phyloP scores from a whole-genome alignment of 2,797 vertebrate genomes.

The Eremophila alpestris region DNA sequence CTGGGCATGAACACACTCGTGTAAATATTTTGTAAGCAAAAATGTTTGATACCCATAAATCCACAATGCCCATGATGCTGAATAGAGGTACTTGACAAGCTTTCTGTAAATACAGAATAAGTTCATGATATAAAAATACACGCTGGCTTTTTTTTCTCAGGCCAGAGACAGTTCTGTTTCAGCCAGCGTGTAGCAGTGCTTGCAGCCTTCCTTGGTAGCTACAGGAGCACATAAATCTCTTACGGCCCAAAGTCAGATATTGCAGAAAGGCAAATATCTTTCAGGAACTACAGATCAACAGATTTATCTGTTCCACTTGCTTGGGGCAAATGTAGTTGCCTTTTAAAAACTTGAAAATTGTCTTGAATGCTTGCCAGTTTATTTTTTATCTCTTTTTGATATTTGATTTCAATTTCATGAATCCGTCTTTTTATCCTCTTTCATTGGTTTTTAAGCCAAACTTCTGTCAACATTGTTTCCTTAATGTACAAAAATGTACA shows the following conservation, averaged over 20 bases:
- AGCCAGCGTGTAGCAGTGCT: not conserved
- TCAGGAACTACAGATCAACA: not conserved
- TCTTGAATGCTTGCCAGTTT: slow-evolving; percentile 15
- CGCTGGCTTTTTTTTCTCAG: not conserved
- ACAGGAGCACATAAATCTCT: not conserved
- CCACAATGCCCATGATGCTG: not conserved
- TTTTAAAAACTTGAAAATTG: slow-evolving; percentile 18
- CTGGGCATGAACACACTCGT: not conserved
- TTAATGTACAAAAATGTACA: slow-evolving; percentile 54
- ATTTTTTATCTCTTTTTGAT: slow-evolving; percentile 62
- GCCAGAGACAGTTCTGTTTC: not conserved
- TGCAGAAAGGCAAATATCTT: not conserved
- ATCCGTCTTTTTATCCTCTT: slow-evolving; percentile 30
- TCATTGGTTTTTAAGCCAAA: slow-evolving; percentile 50
- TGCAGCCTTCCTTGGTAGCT: not conserved
- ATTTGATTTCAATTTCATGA: slow-evolving; percentile 53
- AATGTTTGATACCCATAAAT: not conserved
- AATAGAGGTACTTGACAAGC: not conserved
- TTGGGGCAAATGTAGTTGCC: not conserved
- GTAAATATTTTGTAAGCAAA: slow-evolving; percentile 3
- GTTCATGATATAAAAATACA: not conserved
- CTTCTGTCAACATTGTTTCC: slow-evolving; percentile 45
- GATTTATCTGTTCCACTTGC: not conserved
- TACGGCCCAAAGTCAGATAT: not conserved
- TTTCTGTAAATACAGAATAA: not conserved